Percentiles rank a stretch among this genome's conserved stretches.
phyloP scores from a whole-genome alignment of 2,113 vertebrate species.

The Pluvianellus socialis region DNA sequence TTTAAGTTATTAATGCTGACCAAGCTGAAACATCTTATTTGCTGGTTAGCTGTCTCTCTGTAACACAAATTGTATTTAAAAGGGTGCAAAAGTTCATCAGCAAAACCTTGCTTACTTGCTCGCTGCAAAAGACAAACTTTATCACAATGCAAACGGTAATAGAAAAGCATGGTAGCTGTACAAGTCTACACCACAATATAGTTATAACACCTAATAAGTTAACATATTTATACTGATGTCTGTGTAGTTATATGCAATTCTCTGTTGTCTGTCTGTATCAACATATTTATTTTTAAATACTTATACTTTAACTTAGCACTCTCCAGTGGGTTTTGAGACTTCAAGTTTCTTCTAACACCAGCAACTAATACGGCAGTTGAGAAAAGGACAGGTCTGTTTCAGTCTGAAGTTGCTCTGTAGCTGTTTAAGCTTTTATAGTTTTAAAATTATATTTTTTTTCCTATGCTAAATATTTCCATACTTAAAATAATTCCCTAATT shows the following conservation, averaged over 20 bases:
- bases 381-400: neutral
- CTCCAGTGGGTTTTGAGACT: neutral
- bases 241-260: neutral
- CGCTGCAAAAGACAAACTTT: neutral
- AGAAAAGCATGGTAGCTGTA: neutral
- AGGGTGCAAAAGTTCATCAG: neutral
- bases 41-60: neutral
- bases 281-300: neutral
- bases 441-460: neutral
- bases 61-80: neutral
- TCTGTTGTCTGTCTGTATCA: neutral
- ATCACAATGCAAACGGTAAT: neutral
- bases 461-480: neutral
- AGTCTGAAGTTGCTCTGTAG: neutral
- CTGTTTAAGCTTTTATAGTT: neutral
- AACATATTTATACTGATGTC: neutral
- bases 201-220: neutral
- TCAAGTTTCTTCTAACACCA: neutral
- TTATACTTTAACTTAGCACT: neutral
- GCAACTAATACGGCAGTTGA: neutral
- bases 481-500: neutral
- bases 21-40: neutral
- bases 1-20: neutral
- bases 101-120: neutral
- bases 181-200: neutral